phyloP scores from a whole-genome alignment of 2,797 vertebrate genomes.

The Psittacula echo region DNA sequence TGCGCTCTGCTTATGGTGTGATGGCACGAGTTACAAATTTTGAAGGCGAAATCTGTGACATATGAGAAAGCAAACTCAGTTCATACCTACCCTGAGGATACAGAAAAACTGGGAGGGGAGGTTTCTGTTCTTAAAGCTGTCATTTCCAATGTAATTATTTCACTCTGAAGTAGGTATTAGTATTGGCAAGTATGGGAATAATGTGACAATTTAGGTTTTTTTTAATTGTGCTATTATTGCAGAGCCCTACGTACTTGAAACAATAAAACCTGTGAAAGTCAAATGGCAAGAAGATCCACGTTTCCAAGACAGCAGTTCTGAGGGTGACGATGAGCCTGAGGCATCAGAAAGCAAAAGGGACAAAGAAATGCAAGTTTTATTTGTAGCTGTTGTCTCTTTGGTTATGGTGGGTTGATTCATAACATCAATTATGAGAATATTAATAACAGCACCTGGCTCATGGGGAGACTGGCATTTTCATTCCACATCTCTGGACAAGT shows the following conservation, averaged over 20 bases:
- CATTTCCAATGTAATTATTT: background rate
- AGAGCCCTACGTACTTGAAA: conserved; percentile 83
- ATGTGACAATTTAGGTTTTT: background rate
- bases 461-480: background rate
- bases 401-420: background rate
- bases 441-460: background rate
- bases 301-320: conserved; percentile 92
- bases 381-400: background rate
- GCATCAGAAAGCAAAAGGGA: conserved; percentile 41
- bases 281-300: conserved; percentile 85
- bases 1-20: background rate
- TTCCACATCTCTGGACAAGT: background rate
- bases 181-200: background rate
- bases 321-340: conserved; percentile 80
- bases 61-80: background rate
- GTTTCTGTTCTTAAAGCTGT: background rate
- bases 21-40: background rate
- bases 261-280: conserved; percentile 79
- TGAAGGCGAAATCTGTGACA: background rate
- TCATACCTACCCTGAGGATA: background rate
- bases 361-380: conserved; percentile 53
- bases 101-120: background rate
- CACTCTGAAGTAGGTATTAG: background rate
- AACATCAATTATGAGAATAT: background rate
- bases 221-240: background rate